These are phyloP conservation scores for Nymphalis urticae DNA, from an alignment of 2,888 invertebrate species.

Conservation along the genomic window DNA sequence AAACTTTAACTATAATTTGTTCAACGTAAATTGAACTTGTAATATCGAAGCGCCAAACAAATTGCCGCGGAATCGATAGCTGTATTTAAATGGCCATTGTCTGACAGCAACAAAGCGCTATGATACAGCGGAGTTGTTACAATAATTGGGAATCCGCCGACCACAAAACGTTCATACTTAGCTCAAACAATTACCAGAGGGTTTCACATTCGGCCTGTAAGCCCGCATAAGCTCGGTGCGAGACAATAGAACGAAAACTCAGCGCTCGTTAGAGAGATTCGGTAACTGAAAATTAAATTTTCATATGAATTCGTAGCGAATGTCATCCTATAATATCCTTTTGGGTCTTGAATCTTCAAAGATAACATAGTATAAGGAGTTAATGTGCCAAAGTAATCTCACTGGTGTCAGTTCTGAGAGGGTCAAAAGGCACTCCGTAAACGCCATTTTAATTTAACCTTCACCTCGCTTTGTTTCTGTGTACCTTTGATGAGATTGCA, in stretches of 20 bases:
- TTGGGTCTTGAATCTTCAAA: slow-evolving; percentile 61
- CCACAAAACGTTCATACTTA: slow-evolving; percentile 71
- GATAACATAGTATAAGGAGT: slow-evolving; percentile 71
- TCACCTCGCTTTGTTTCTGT: slow-evolving; percentile 66
- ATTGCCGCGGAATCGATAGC: slow-evolving; percentile 43
- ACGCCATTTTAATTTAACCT: slow-evolving; percentile 69
- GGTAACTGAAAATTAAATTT: slow-evolving; percentile 77
- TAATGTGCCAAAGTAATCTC: slow-evolving; percentile 65
- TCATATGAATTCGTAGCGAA: slow-evolving; percentile 71
- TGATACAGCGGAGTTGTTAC: slow-evolving; percentile 69
- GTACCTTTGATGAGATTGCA: slow-evolving; percentile 61
- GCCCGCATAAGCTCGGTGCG: slow-evolving; percentile 71
- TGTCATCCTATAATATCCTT: slow-evolving; percentile 67
- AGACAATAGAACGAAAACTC: slow-evolving; percentile 75
- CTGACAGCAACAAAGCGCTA: slow-evolving; percentile 60
- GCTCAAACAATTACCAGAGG: slow-evolving; percentile 76
- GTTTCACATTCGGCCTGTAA: slow-evolving; percentile 66
- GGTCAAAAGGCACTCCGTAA: slow-evolving; percentile 69
- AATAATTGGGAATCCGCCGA: slow-evolving; percentile 68
- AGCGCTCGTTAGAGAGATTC: slow-evolving; percentile 68
- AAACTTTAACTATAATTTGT: background rate
- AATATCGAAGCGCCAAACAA: slow-evolving; percentile 41
- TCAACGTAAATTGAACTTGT: background rate
- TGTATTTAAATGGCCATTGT: slow-evolving; percentile 52
- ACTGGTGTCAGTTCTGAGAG: slow-evolving; percentile 64